These are phyloP conservation scores for Serrognathus titanus DNA, from an alignment of 2,888 invertebrate genomes.

Conservation along the genomic window DNA sequence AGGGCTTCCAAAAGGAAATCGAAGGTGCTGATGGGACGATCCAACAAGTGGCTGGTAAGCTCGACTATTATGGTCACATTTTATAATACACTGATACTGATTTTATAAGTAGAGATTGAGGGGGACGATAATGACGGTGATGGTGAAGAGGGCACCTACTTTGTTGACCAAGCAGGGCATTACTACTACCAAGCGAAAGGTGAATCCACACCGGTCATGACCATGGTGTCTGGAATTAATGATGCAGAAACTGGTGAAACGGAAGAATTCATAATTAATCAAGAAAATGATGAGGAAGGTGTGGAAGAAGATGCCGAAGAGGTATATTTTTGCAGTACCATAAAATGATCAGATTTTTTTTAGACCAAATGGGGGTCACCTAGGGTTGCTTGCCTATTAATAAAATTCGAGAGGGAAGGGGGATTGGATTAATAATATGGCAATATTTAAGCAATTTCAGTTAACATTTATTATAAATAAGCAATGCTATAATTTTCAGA, in stretches of 20 bases:
- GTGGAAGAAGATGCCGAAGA: conserved; percentile 35
- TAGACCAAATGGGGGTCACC: no score
- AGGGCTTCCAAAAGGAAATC: conserved; percentile 79
- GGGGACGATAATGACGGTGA: conserved; percentile 47
- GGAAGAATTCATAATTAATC: conserved; percentile 51
- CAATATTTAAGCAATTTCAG: no score
- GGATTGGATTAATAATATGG: no score
- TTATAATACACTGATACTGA: background rate
- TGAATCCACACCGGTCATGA: conserved; percentile 61
- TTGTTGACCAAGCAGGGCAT: conserved; percentile 76
- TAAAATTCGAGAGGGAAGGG: no score
- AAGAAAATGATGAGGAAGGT: conserved; percentile 51
- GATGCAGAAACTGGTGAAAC: conserved; percentile 46
- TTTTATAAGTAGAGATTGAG: conserved; percentile 26
- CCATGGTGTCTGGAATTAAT: conserved; percentile 56
- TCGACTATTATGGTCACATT: background rate
- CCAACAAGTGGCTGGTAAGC: conserved; percentile 49
- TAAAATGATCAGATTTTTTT: no score
- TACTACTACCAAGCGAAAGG: conserved; percentile 77
- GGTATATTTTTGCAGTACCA: conserved; percentile 14
- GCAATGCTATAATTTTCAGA: no score
- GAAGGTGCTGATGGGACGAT: conserved; percentile 55
- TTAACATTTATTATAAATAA: no score
- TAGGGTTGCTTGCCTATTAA: no score
- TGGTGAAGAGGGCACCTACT: conserved; percentile 68